phyloP scores from a whole-genome alignment of 2,113 vertebrate species.

The Entosphenus tridentatus region DNA sequence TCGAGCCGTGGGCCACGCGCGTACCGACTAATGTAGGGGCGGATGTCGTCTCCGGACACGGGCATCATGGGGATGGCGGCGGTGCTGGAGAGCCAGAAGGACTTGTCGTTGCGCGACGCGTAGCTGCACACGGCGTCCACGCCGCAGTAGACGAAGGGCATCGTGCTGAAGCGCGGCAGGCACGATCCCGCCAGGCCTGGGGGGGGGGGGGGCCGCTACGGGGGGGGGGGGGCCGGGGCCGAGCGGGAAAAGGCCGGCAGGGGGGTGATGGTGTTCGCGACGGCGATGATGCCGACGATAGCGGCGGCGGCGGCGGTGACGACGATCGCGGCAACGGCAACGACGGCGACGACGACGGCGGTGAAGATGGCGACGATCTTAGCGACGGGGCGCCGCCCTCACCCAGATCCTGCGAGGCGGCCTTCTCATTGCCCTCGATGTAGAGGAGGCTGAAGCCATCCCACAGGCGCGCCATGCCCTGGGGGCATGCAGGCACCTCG shows the following conservation, averaged over 20 bases:
- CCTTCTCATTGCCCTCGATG: slow-evolving; percentile 82
- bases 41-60: slow-evolving; percentile 37
- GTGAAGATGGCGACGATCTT: too few relatives aligned
- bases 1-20: background rate
- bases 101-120: slow-evolving; percentile 73
- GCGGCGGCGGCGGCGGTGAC: too few relatives aligned
- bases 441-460: slow-evolving; percentile 77
- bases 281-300: too few relatives aligned
- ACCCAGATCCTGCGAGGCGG: slow-evolving; percentile 89
- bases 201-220: background rate
- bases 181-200: slow-evolving; percentile 77
- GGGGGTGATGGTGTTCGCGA: too few relatives aligned
- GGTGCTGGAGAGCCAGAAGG: slow-evolving; percentile 86
- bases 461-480: slow-evolving; percentile 64
- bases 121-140: slow-evolving; percentile 67
- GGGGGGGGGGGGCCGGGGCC: too few relatives aligned
- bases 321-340: too few relatives aligned
- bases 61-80: slow-evolving; percentile 93
- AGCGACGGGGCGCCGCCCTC: slow-evolving; percentile 12
- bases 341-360: too few relatives aligned
- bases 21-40: slow-evolving; percentile 58
- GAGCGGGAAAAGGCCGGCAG: too few relatives aligned
- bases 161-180: slow-evolving; percentile 70
- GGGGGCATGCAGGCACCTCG: slow-evolving; percentile 53
- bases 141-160: slow-evolving; percentile 91